Conservation (phyloP, 2,888 invertebrate species). For the Coecobrya sp. region DNA sequence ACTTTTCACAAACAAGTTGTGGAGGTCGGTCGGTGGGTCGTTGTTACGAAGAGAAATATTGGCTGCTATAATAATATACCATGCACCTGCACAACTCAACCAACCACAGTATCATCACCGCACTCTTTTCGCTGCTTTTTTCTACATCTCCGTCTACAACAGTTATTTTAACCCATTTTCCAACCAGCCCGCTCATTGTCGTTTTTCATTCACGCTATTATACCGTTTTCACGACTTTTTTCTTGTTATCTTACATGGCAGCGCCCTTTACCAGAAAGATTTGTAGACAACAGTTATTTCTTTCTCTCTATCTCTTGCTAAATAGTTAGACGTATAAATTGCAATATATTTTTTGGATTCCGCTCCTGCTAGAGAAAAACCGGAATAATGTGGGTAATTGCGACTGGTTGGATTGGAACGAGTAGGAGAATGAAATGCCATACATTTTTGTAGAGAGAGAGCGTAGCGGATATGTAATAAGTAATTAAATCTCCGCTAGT, state of each 20-base stretch:
- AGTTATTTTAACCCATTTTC: conserved; percentile 43
- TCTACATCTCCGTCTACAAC: conserved; percentile 12
- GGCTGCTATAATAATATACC: conserved; percentile 50
- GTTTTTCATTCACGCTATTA: conserved; percentile 55
- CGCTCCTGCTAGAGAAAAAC: not conserved
- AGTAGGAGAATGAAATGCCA: not conserved
- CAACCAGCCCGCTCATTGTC: conserved; percentile 46
- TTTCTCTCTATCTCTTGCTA: no score
- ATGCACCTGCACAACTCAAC: conserved; percentile 48
- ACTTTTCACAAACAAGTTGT: not conserved
- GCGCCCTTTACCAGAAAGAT: not conserved
- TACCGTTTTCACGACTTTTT: conserved; percentile 22
- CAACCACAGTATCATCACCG: conserved; percentile 40
- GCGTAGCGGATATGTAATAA: conserved; percentile 43
- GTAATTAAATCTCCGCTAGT: conserved; percentile 73
- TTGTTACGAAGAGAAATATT: conserved; percentile 15
- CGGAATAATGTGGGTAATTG: not conserved
- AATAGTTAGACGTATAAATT: not conserved
- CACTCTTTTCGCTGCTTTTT: conserved; percentile 17
- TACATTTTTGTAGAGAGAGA: not conserved
- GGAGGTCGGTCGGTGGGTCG: not conserved
- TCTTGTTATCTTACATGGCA: not conserved
- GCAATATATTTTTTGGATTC: not conserved
- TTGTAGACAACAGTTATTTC: conserved; percentile 49
- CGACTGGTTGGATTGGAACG: not conserved